These are phyloP conservation scores for Triplophysa tibetana DNA, from an alignment of 2,113 vertebrate species.

Conservation along the genomic window DNA sequence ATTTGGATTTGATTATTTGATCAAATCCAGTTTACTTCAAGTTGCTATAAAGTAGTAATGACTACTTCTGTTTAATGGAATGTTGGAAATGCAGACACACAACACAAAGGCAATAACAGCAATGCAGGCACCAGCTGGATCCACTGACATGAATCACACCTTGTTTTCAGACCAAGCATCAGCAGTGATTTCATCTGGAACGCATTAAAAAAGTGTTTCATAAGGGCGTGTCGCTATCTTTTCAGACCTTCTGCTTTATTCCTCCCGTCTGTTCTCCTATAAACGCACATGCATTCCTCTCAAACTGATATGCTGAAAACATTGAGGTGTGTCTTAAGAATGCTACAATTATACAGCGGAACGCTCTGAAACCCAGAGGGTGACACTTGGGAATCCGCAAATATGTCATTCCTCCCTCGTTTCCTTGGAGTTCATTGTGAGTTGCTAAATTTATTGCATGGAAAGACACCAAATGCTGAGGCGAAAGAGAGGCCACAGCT, in stretches of 20 bases:
- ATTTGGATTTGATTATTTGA: too few relatives aligned
- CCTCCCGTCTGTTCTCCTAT: background rate
- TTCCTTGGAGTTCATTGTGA: slow-evolving; percentile 68
- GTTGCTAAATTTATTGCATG: slow-evolving; percentile 62
- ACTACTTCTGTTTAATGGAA: slow-evolving; percentile 44
- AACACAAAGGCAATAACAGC: slow-evolving; percentile 51
- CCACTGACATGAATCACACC: slow-evolving; percentile 36
- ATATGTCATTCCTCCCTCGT: slow-evolving; percentile 55
- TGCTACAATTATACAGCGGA: slow-evolving; percentile 2
- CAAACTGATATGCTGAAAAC: slow-evolving; percentile 11
- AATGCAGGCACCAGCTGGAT: slow-evolving; percentile 34
- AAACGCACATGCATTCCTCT: slow-evolving; percentile 26
- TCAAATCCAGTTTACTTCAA: too few relatives aligned
- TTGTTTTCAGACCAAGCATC: slow-evolving; percentile 49
- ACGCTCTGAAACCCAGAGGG: background rate
- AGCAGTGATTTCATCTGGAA: slow-evolving; percentile 58
- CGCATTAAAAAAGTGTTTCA: slow-evolving; percentile 37
- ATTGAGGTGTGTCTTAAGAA: slow-evolving; percentile 18
- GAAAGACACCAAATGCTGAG: slow-evolving; percentile 44
- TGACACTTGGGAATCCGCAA: slow-evolving; percentile 25
- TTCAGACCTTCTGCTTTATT: background rate
- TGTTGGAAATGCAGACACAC: slow-evolving; percentile 58
- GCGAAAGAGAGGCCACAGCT: slow-evolving; percentile 40
- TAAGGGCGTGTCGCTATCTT: slow-evolving; percentile 36
- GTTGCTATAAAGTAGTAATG: too few relatives aligned